Evolutionary conservation across 2,113 vertebrate genomes (phyloP).

Genomic region (Prinia subflava): DNA sequence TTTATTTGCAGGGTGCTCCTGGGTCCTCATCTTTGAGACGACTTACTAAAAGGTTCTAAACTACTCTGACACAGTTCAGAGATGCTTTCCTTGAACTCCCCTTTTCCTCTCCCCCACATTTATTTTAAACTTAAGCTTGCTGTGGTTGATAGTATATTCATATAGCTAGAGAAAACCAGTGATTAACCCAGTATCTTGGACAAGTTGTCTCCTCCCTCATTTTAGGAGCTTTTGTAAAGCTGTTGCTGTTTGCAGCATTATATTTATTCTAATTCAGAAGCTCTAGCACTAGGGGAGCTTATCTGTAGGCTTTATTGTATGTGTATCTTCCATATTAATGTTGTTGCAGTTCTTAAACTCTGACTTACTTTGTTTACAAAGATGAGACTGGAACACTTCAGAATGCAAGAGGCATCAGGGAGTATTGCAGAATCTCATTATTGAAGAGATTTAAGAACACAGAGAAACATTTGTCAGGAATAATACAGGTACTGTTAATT

Average conservation of each 20-base stretch:
- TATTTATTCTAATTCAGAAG: not conserved
- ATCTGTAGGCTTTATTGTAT: not conserved
- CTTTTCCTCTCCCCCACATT: not conserved
- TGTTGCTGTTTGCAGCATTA: not conserved
- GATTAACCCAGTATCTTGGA: not conserved
- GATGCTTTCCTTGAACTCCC: not conserved
- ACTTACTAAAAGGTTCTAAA: not conserved
- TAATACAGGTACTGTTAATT: not conserved
- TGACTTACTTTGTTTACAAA: not conserved
- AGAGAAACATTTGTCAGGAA: not conserved
- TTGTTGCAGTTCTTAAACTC: not conserved
- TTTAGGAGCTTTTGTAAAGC: not conserved
- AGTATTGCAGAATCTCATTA: not conserved
- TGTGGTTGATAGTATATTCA: not conserved
- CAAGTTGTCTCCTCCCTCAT: not conserved
- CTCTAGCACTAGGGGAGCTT: not conserved
- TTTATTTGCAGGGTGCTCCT: not conserved
- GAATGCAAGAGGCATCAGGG: not conserved
- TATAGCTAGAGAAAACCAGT: not conserved
- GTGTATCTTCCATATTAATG: not conserved
- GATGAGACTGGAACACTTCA: not conserved
- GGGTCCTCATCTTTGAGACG: not conserved
- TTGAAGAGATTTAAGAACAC: not conserved
- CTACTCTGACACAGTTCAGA: not conserved
- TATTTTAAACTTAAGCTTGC: not conserved